Evolutionary conservation across 2,113 vertebrate genomes (phyloP).

Genomic region (Arenaria interpres): DNA sequence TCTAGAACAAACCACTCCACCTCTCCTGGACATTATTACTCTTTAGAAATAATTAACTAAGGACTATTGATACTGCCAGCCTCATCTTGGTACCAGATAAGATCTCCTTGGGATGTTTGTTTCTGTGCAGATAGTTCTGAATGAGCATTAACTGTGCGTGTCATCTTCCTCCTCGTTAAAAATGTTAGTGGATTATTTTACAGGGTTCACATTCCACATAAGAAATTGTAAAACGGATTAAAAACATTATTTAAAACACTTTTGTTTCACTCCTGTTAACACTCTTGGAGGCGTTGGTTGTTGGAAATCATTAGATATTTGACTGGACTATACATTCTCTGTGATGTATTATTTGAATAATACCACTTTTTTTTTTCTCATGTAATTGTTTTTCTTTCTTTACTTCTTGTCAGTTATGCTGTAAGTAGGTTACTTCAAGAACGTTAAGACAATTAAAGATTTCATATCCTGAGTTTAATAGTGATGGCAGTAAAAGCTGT

Average conservation of each 20-base stretch:
- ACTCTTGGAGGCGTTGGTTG: not conserved
- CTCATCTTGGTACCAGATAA: not conserved
- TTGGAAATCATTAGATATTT: not conserved
- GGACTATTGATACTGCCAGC: not conserved
- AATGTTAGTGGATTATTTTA: not conserved
- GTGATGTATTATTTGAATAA: not conserved
- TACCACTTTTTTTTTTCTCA: not conserved
- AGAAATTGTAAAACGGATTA: not conserved
- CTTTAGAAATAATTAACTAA: slow-evolving; percentile 60
- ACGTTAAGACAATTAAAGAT: not conserved
- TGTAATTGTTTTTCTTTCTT: not conserved
- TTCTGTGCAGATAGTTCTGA: not conserved
- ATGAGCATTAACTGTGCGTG: not conserved
- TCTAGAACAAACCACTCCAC: not conserved
- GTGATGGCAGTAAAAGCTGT: not conserved
- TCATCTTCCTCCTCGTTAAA: not conserved
- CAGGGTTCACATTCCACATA: not conserved
- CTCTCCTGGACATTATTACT: not conserved
- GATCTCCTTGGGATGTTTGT: not conserved
- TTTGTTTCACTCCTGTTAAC: not conserved
- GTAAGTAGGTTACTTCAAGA: not conserved
- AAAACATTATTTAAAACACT: not conserved
- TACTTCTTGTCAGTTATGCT: not conserved
- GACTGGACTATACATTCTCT: not conserved
- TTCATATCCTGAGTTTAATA: not conserved